Evolutionary conservation across 2,888 invertebrate genomes (phyloP).

Genomic region (Parnassius smintheus): DNA sequence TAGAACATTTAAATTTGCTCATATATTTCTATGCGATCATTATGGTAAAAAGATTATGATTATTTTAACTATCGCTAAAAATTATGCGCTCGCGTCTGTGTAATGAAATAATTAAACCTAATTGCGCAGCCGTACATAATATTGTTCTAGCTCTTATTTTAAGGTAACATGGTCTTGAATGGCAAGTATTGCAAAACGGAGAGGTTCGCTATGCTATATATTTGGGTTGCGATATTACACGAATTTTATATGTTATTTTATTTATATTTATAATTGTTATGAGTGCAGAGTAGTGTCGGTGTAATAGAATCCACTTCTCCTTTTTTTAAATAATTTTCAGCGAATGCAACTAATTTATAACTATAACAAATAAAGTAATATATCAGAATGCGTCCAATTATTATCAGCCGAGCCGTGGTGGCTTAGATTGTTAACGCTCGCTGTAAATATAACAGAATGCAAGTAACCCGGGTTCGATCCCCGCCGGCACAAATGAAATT

Average conservation of each 20-base stretch:
- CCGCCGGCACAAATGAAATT: no score
- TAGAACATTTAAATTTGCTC: not conserved
- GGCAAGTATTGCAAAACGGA: constrained; percentile 22
- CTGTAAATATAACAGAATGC: no score
- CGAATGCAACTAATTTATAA: no score
- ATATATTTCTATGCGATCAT: not conserved
- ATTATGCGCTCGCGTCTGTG: not conserved
- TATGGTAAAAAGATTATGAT: not conserved
- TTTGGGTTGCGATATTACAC: constrained; percentile 16
- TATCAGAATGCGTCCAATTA: no score
- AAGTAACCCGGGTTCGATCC: no score
- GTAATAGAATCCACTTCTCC: no score
- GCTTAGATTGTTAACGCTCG: no score
- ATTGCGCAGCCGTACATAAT: constrained; percentile 21
- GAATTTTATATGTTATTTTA: constrained; percentile 6
- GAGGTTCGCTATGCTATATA: constrained; percentile 7
- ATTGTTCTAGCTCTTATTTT: constrained; percentile 27
- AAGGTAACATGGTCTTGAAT: constrained; percentile 27
- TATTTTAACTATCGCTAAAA: constrained; percentile 15
- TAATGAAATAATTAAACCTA: constrained; percentile 16
- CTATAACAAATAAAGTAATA: no score
- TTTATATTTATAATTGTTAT: no score
- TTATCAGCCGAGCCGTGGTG: no score
- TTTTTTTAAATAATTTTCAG: no score
- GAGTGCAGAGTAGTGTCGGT: no score